Evolutionary conservation across 2,888 invertebrate genomes (phyloP).

Genomic region (Hermaeophaga mercurialis): DNA sequence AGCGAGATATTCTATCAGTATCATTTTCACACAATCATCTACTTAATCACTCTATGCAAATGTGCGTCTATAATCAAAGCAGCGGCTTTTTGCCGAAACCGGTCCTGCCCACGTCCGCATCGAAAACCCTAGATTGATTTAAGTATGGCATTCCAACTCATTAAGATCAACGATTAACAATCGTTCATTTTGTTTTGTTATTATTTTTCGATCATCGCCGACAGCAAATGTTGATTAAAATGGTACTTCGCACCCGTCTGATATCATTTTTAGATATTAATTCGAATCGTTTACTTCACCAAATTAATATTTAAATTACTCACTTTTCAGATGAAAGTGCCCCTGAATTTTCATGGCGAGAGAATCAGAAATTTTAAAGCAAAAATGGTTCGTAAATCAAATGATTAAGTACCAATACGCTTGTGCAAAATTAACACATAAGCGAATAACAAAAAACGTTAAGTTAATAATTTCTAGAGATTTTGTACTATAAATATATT

Average conservation of each 20-base stretch:
- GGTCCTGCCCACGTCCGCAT: slow-evolving; percentile 32
- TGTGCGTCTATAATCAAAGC: neutral
- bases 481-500: too few relatives aligned
- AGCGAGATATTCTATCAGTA: neutral
- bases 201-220: slow-evolving; percentile 30
- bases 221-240: slow-evolving; percentile 29
- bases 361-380: too few relatives aligned
- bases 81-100: neutral
- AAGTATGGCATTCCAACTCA: slow-evolving; percentile 48
- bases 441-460: too few relatives aligned
- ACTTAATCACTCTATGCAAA: neutral
- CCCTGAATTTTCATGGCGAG: too few relatives aligned
- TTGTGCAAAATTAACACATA: too few relatives aligned
- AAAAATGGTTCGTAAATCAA: too few relatives aligned
- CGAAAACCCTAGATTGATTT: slow-evolving; percentile 46
- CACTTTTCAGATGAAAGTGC: too few relatives aligned
- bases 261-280: neutral
- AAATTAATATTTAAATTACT: too few relatives aligned
- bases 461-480: too few relatives aligned
- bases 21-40: slow-evolving; percentile 1
- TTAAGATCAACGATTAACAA: slow-evolving; percentile 49
- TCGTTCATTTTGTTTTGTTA: slow-evolving; percentile 43
- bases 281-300: too few relatives aligned
- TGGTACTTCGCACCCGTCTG: slow-evolving; percentile 22
- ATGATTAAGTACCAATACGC: too few relatives aligned